Conservation (phyloP, 2,888 invertebrate species). For the Phaedon cochleariae region DNA sequence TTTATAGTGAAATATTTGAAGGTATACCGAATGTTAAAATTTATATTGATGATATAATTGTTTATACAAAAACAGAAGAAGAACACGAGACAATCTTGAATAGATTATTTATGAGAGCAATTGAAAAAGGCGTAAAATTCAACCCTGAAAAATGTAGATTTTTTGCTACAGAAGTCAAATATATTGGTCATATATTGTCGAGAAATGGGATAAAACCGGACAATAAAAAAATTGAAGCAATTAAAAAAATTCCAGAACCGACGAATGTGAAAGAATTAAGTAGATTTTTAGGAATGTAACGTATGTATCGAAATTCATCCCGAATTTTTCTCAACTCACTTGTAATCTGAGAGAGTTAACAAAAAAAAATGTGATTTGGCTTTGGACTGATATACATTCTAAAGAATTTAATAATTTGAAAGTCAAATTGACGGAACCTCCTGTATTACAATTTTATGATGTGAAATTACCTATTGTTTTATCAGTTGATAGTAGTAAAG, state of each 20-base stretch:
- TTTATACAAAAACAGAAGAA: too few relatives aligned
- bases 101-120: too few relatives aligned
- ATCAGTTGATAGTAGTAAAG: neutral
- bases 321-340: slow-evolving; percentile 38
- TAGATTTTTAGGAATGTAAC: slow-evolving; percentile 39
- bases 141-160: too few relatives aligned
- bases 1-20: too few relatives aligned
- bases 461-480: neutral
- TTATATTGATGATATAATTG: too few relatives aligned
- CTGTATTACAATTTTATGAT: slow-evolving; percentile 4
- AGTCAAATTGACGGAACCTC: neutral
- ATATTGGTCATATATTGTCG: too few relatives aligned
- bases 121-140: too few relatives aligned
- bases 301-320: slow-evolving; percentile 47
- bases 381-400: slow-evolving; percentile 9
- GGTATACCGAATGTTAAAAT: too few relatives aligned
- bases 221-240: slow-evolving; percentile 35
- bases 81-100: too few relatives aligned
- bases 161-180: too few relatives aligned
- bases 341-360: neutral
- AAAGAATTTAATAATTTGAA: slow-evolving; percentile 26
- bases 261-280: slow-evolving; percentile 3
- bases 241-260: neutral
- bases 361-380: neutral
- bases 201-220: too few relatives aligned